Evolutionary conservation across 2,888 invertebrate genomes (phyloP).

Genomic region (Ariolimax columbianus): DNA sequence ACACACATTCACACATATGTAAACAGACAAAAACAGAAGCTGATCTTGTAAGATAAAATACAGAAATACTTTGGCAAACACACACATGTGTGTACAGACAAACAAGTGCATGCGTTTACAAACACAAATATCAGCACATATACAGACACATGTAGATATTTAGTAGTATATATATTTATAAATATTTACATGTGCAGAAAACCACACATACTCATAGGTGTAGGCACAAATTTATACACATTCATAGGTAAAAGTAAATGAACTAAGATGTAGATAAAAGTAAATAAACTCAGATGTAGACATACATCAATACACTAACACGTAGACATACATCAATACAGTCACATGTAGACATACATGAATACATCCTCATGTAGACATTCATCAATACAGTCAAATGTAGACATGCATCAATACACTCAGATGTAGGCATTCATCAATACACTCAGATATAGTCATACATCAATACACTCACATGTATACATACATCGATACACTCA

Average conservation of each 20-base stretch:
- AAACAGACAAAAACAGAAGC: too few species aligned
- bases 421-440: neutral
- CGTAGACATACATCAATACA: too few species aligned
- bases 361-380: neutral
- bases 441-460: neutral
- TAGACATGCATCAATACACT: too few species aligned
- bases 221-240: too few species aligned
- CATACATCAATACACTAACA: too few species aligned
- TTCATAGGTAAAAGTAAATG: neutral
- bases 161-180: too few species aligned
- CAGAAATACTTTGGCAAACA: too few species aligned
- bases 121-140: neutral
- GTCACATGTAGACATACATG: conserved; percentile 22
- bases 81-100: too few species aligned
- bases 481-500: conserved; percentile 12
- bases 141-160: neutral
- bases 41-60: too few species aligned
- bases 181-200: neutral
- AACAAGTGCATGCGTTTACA: neutral
- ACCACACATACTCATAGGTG: neutral
- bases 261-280: neutral
- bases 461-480: too few species aligned
- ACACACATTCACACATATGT: too few species aligned
- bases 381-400: too few species aligned
- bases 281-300: neutral